phyloP scores from a whole-genome alignment of 1,140 invertebrate genomes.

The Tyrophagus putrescentiae region DNA sequence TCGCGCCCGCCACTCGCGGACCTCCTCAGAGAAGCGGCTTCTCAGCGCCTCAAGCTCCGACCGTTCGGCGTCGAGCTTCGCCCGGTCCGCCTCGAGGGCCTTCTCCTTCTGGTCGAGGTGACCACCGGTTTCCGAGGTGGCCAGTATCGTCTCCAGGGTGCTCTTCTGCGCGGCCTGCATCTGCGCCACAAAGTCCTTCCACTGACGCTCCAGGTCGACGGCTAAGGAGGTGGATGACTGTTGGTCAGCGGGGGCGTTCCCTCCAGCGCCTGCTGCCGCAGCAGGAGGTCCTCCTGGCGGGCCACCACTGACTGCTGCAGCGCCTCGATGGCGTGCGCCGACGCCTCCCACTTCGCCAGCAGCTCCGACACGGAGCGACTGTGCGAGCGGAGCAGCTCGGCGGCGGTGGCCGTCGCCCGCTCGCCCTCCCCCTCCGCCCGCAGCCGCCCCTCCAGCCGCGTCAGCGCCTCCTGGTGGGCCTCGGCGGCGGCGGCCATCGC shows the following conservation, averaged over 20 bases:
- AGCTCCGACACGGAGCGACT: constrained; percentile 4
- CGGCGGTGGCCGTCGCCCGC: background rate
- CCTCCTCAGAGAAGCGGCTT: background rate
- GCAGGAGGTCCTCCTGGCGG: constrained; percentile 20
- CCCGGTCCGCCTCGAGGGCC: no score
- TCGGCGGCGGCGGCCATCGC: background rate
- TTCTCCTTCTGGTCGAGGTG: no score
- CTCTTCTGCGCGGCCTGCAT: no score
- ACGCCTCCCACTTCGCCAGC: constrained; percentile 20
- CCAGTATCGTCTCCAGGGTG: no score
- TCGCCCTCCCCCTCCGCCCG: background rate
- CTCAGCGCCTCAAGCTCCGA: background rate
- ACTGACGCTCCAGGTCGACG: constrained; percentile 16
- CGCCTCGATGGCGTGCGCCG: constrained; percentile 18
- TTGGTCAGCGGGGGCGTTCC: constrained; percentile 4
- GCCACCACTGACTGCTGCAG: constrained; percentile 12
- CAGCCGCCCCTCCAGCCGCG: constrained; percentile 18
- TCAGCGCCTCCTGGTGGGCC: constrained; percentile 18
- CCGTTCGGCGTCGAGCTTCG: background rate
- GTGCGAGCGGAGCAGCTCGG: background rate
- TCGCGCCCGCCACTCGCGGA: background rate
- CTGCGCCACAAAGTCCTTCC: constrained; percentile 11
- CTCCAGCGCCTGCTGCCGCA: background rate
- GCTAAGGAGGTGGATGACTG: no score
- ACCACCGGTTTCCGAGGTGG: no score